Evolutionary conservation across 2,888 invertebrate species (phyloP).

Genomic region (Romanomermis culicivorax): DNA sequence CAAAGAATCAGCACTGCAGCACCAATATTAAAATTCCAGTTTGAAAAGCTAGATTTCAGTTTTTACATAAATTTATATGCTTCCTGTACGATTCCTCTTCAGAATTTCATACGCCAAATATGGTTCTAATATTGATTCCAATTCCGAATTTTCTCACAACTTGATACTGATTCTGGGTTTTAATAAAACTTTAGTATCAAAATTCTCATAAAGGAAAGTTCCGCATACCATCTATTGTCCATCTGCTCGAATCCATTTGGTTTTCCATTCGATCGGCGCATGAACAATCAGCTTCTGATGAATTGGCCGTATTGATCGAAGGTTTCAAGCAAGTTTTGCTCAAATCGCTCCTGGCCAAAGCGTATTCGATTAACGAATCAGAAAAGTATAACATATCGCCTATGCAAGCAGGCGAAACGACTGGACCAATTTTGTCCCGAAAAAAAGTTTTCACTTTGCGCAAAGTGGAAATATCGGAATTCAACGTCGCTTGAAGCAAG

Average conservation of each 20-base stretch:
- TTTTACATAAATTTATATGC: no score
- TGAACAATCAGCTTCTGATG: neutral
- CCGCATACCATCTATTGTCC: neutral
- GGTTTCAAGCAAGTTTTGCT: neutral
- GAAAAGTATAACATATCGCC: slow-evolving; percentile 8
- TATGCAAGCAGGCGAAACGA: slow-evolving; percentile 5
- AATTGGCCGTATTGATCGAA: neutral
- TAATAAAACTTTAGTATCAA: no score
- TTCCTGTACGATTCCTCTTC: no score
- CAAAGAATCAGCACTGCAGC: no score
- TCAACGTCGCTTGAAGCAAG: neutral
- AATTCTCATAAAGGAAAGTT: no score
- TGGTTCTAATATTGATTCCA: no score
- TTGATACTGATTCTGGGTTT: no score
- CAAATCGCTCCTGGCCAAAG: neutral
- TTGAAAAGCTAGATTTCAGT: no score
- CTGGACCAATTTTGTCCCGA: neutral
- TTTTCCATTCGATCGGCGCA: neutral
- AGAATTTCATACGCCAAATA: no score
- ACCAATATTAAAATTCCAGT: no score
- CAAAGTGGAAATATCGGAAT: neutral
- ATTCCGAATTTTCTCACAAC: no score
- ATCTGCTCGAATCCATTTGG: neutral
- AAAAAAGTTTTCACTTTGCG: neutral
- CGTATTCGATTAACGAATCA: neutral